phyloP scores from a whole-genome alignment of 2,888 invertebrate species.

The Nymphalis c-album region DNA sequence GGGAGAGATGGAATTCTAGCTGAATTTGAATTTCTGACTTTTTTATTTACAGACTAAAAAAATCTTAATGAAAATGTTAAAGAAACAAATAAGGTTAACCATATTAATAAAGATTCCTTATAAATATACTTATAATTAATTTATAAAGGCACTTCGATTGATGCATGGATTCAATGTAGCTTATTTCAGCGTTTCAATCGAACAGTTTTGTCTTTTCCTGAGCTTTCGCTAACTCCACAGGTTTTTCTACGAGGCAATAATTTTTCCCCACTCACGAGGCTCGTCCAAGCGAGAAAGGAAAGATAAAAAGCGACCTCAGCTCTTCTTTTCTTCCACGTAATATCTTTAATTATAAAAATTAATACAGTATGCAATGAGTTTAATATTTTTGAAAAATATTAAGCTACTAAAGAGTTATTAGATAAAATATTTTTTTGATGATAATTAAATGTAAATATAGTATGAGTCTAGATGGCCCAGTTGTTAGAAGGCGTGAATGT shows the following conservation, averaged over 20 bases:
- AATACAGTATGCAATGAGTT: background rate
- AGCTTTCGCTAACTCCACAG: conserved; percentile 57
- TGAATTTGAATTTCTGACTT: background rate
- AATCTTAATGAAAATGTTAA: too few relatives aligned
- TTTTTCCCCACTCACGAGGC: conserved; percentile 61
- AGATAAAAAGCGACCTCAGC: conserved; percentile 71
- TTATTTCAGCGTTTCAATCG: conserved; percentile 22
- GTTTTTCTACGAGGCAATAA: conserved; percentile 67
- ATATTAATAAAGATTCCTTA: background rate
- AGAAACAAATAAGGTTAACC: too few relatives aligned
- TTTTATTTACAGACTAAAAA: too few relatives aligned
- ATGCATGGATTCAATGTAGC: background rate
- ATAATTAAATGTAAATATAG: too few relatives aligned
- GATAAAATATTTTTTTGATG: too few relatives aligned
- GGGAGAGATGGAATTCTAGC: background rate
- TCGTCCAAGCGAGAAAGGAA: conserved; percentile 68
- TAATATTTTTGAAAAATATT: background rate
- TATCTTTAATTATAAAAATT: conserved; percentile 30
- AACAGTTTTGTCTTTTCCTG: conserved; percentile 44
- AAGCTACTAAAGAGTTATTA: too few relatives aligned
- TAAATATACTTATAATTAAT: background rate
- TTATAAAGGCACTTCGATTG: background rate
- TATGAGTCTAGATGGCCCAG: too few relatives aligned
- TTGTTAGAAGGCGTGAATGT: too few relatives aligned
- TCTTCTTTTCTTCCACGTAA: conserved; percentile 60